Conservation (phyloP, 2,797 vertebrate species). For the Sphenopsis melanotis region DNA sequence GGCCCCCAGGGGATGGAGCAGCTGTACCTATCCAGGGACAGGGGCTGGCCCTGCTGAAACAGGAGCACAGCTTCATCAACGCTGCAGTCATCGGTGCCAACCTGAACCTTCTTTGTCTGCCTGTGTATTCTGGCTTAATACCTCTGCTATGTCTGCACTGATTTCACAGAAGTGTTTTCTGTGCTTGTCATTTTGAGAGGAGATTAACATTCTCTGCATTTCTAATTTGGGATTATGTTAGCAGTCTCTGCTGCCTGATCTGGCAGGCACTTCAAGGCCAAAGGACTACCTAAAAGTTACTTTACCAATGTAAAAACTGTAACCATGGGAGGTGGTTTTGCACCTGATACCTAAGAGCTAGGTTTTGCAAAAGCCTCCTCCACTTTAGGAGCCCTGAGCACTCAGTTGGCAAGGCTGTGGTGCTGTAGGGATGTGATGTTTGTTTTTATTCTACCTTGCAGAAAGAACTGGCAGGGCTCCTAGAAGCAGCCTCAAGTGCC, state of each 20-base stretch:
- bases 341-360: background rate
- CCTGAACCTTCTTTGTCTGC: background rate
- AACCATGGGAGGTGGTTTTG: background rate
- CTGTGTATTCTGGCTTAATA: background rate
- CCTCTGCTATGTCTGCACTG: background rate
- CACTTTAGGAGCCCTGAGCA: background rate
- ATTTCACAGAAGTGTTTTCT: background rate
- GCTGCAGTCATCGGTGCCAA: background rate
- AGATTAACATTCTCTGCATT: background rate
- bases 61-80: background rate
- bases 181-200: background rate
- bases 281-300: background rate
- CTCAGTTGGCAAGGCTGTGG: background rate
- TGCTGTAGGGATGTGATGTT: background rate
- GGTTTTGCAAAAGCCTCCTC: background rate
- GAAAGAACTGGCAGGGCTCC: background rate
- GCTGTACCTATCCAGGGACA: background rate
- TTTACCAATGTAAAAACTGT: background rate
- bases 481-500: slow-evolving; percentile 13
- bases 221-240: background rate
- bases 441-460: slow-evolving; percentile 2
- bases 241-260: background rate
- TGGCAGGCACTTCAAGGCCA: background rate
- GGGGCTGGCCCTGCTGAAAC: background rate
- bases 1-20: background rate